Evolutionary conservation across 1,140 invertebrate species (phyloP), one percentile per base, ranked within the genome.

Genomic region (Prorops nasuta): DNA sequence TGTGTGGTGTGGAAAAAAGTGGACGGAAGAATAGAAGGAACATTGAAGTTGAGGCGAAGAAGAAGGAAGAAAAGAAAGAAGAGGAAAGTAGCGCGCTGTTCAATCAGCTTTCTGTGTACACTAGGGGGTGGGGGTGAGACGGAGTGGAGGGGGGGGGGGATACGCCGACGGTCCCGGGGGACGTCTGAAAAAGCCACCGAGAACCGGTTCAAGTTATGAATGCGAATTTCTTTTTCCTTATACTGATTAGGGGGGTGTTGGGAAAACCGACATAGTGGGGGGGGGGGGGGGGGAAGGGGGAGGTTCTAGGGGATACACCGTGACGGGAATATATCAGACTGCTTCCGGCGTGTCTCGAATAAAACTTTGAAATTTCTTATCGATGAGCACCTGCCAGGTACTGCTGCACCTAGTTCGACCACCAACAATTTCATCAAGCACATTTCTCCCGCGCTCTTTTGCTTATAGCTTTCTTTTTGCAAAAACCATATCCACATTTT

Each of bases 271-370:
- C 50, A 52, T 44, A 21, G 44, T 15, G 42, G 37, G 21, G 47
- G 36, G 31, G 28, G 35, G 36, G 40, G 16, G 49, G 6, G 40
- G 45, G 40, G 58, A n/a, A n/a, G n/a, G n/a, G n/a, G n/a, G n/a
- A n/a, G n/a, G n/a, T n/a, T n/a, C n/a, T n/a, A n/a, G n/a, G n/a
- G n/a, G n/a, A n/a, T n/a, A n/a, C n/a, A n/a, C 49, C 71, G 71
- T 74, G 73, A 73, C 57, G 51, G 51, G 73, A 74, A 74, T 76
- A 71, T 65, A 69, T 65, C 62, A 62, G 60, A 57, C 17, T 9
- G 28, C 22, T 51, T 55, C 44, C 50, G 55, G 64, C 67, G 68
- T 72, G 69, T 74, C 62, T 65, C 60, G 67, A 69, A 71, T 72
- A 44, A 60, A 56, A 65, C 39, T 56, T 46, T 48, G 44, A 52